These are phyloP conservation scores for Macaca nemestrina DNA, from an alignment of 2,113 vertebrate genomes.

Conservation along the genomic window DNA sequence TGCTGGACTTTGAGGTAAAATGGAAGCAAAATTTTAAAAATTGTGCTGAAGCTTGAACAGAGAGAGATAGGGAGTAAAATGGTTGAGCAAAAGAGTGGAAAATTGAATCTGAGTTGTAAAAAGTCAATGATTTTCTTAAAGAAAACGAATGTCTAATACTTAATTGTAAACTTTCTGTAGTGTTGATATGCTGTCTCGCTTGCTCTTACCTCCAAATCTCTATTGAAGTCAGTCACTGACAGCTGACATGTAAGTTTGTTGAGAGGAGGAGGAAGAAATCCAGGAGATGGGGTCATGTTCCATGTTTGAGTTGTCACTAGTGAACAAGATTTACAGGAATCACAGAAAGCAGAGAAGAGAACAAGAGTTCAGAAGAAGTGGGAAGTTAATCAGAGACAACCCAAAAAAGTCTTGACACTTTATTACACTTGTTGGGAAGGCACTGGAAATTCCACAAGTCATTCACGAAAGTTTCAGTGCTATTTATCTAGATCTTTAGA, in stretches of 20 bases:
- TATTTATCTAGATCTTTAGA: background rate
- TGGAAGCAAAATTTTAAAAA: background rate
- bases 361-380: background rate
- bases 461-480: background rate
- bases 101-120: slow-evolving; percentile 11
- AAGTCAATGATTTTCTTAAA: background rate
- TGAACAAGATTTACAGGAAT: background rate
- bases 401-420: background rate
- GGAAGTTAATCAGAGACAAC: background rate
- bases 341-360: background rate
- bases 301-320: background rate
- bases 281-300: background rate
- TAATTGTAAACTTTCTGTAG: background rate
- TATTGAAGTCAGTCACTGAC: background rate
- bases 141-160: background rate
- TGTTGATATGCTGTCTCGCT: background rate
- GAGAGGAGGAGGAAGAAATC: background rate
- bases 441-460: background rate
- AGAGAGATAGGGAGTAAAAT: background rate
- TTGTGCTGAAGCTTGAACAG: background rate
- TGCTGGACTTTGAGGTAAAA: background rate
- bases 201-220: background rate
- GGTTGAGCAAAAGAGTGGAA: background rate
- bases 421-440: background rate
- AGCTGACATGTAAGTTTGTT: background rate